Conservation (phyloP, 2,113 vertebrate species). For the Melanerpes aurifrons region DNA sequence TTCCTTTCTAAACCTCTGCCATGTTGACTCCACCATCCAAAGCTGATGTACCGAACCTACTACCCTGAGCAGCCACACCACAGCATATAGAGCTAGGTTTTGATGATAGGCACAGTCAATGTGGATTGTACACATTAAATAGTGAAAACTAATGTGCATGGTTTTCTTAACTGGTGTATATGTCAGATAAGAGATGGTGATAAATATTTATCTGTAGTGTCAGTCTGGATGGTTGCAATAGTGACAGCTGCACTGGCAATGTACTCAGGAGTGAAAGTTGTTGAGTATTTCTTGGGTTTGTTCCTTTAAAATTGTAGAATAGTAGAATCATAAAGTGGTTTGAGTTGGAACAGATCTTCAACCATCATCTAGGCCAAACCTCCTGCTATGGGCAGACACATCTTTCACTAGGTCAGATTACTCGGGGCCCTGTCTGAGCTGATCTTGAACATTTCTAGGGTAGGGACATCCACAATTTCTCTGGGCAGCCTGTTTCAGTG, state of each 20-base stretch:
- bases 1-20: not conserved
- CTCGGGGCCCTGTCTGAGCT: not conserved
- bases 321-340: too few species aligned
- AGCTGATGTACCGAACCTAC: not conserved
- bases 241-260: not conserved
- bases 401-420: accelerated
- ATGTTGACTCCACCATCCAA: accelerated
- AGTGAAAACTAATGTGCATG: accelerated
- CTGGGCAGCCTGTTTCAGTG: not conserved
- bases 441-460: not conserved
- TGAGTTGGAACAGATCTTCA: not conserved
- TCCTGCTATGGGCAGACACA: not conserved
- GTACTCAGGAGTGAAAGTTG: not conserved
- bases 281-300: not conserved
- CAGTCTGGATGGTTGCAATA: not conserved
- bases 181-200: not conserved
- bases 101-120: not conserved
- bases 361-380: too few species aligned
- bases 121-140: accelerated
- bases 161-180: not conserved
- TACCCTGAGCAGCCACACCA: not conserved
- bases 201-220: not conserved
- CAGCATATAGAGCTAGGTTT: not conserved
- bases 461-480: not conserved
- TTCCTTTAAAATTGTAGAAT: not conserved